phyloP scores from a whole-genome alignment of 1,140 invertebrate genomes.

The Bombyx mori region DNA sequence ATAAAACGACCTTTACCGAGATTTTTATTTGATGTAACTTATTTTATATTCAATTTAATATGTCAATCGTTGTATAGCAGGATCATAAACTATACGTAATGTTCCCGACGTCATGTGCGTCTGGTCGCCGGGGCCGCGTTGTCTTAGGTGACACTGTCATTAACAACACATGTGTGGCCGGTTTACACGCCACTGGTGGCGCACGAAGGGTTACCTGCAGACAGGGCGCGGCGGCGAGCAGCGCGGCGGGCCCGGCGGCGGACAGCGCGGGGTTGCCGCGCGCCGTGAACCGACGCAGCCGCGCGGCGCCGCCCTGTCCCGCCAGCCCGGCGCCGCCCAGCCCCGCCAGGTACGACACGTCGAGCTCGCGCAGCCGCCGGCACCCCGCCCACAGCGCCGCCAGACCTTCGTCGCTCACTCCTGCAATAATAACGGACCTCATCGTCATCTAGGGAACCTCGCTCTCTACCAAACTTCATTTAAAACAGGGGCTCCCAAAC shows the following conservation, averaged over 20 bases:
- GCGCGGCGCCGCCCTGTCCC: conserved; percentile 18
- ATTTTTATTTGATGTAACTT: too few relatives aligned
- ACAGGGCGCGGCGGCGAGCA: conserved; percentile 22
- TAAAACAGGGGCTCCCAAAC: too few relatives aligned
- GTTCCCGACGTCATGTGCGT: too few relatives aligned
- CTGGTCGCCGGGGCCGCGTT: too few relatives aligned
- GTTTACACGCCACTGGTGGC: too few relatives aligned
- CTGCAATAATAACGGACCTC: conserved; percentile 10
- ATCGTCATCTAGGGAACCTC: too few relatives aligned
- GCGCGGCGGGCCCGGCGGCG: conserved; percentile 23
- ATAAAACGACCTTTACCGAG: too few relatives aligned
- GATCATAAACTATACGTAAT: too few relatives aligned
- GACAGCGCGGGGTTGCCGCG: conserved; percentile 33
- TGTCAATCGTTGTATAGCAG: too few relatives aligned
- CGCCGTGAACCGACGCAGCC: conserved; percentile 21
- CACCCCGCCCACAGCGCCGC: conserved; percentile 30
- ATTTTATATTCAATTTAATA: too few relatives aligned
- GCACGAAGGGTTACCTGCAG: conserved; percentile 8
- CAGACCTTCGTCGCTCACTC: conserved; percentile 44
- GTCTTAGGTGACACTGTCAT: too few relatives aligned
- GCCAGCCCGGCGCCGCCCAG: conserved; percentile 29
- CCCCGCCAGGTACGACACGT: conserved; percentile 45
- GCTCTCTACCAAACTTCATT: background rate
- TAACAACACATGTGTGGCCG: too few relatives aligned
- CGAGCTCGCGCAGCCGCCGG: conserved; percentile 21